Conservation (phyloP, 2,888 invertebrate species). For the Schizotus pectinicornis region DNA sequence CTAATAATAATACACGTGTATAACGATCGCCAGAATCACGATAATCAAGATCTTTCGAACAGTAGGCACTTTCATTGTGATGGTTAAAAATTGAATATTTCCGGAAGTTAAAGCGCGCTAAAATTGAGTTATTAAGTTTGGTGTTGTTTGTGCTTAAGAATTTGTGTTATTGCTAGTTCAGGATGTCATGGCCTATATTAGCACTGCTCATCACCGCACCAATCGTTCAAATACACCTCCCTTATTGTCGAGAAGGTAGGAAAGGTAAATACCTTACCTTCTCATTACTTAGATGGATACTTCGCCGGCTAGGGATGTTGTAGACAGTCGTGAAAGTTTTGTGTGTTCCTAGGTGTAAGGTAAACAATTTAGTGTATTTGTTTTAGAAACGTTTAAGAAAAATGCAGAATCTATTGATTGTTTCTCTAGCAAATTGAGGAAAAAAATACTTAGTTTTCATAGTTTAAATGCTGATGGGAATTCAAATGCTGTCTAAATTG, state of each 20-base stretch:
- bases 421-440: too few relatives aligned
- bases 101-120: too few relatives aligned
- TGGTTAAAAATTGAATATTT: conserved; percentile 11
- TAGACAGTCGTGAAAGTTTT: too few relatives aligned
- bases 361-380: too few relatives aligned
- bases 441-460: too few relatives aligned
- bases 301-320: too few relatives aligned
- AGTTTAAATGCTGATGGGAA: too few relatives aligned
- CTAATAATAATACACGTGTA: conserved; percentile 34
- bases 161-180: conserved; percentile 23
- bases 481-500: too few relatives aligned
- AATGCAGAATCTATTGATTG: too few relatives aligned
- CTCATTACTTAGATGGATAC: background rate
- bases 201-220: conserved; percentile 33
- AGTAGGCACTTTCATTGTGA: conserved; percentile 10
- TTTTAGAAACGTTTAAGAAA: too few relatives aligned
- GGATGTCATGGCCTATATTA: conserved; percentile 43
- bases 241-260: conserved; percentile 38
- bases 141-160: conserved; percentile 10
- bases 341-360: too few relatives aligned
- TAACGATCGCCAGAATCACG: conserved; percentile 31
- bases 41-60: conserved; percentile 20
- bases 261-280: conserved; percentile 39
- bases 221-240: conserved; percentile 18
- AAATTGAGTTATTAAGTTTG: background rate